Percentiles rank a stretch among this genome's conserved stretches.
phyloP scores from a whole-genome alignment of 2,888 invertebrate genomes.

The Aproaerema taeniolella region DNA sequence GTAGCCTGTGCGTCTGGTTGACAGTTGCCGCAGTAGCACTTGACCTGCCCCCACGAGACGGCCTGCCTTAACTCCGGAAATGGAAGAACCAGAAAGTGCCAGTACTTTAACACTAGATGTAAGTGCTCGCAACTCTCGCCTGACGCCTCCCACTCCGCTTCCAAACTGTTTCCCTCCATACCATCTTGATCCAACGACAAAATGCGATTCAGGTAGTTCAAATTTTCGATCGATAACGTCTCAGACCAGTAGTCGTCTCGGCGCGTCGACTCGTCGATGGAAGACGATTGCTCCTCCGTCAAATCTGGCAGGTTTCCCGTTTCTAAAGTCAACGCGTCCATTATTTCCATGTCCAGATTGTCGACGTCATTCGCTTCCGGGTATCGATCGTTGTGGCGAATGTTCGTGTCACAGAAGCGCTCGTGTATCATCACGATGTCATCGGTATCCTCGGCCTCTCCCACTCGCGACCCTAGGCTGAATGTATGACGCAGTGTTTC shows the following conservation, averaged over 20 bases:
- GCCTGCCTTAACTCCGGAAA: constrained; percentile 54
- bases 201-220: constrained; percentile 50
- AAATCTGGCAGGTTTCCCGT: constrained; percentile 57
- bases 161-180: constrained; percentile 39
- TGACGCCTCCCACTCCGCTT: constrained; percentile 50
- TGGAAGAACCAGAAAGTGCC: constrained; percentile 50
- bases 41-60: constrained; percentile 56
- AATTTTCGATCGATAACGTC: constrained; percentile 43
- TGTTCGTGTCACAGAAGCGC: constrained; percentile 55
- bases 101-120: constrained; percentile 56
- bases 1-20: constrained; percentile 42
- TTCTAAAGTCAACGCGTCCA: constrained; percentile 56
- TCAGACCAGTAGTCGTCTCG: constrained; percentile 52
- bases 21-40: constrained; percentile 53
- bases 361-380: constrained; percentile 62
- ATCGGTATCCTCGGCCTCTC: constrained; percentile 23
- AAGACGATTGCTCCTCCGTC: constrained; percentile 59
- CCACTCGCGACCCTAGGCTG: constrained; percentile 33
- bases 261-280: constrained; percentile 56
- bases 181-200: constrained; percentile 45
- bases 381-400: constrained; percentile 62
- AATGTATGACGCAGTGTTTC: constrained; percentile 32
- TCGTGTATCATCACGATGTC: constrained; percentile 20
- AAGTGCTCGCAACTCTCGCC: constrained; percentile 56
- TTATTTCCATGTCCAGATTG: constrained; percentile 54